phyloP scores from a whole-genome alignment of 2,113 vertebrate genomes.

The Lampris megalopsis region DNA sequence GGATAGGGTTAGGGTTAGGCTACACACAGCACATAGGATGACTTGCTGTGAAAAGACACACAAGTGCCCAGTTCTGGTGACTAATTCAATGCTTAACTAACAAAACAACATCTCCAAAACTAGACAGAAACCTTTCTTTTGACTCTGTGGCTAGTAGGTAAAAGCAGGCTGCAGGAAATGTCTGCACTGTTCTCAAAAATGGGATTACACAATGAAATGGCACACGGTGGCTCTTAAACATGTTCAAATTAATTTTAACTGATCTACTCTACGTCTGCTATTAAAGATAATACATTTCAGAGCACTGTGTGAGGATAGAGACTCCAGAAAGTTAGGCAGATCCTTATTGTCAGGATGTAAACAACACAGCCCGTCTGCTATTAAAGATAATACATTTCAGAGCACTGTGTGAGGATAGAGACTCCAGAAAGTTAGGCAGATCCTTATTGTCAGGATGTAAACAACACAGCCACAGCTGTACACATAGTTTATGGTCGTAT shows the following conservation, averaged over 20 bases:
- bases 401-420: constrained; percentile 2
- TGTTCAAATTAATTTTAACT: background rate
- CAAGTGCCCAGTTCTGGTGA: background rate
- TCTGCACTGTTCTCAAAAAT: background rate
- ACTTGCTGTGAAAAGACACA: background rate
- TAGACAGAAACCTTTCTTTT: background rate
- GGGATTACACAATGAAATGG: constrained; percentile 5
- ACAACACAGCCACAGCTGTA: background rate
- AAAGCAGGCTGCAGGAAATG: background rate
- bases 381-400: background rate
- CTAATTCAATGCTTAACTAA: background rate
- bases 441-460: background rate
- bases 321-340: background rate
- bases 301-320: background rate
- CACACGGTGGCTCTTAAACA: constrained; percentile 4
- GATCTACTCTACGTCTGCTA: background rate
- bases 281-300: background rate
- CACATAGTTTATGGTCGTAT: background rate
- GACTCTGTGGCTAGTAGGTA: background rate
- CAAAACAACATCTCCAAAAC: too few species aligned
- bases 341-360: background rate
- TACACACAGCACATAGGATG: background rate
- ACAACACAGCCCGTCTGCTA: background rate
- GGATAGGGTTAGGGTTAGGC: too few species aligned
- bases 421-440: background rate